Evolutionary conservation across 2,888 invertebrate genomes (phyloP).

Genomic region (Cordilura impudica): DNA sequence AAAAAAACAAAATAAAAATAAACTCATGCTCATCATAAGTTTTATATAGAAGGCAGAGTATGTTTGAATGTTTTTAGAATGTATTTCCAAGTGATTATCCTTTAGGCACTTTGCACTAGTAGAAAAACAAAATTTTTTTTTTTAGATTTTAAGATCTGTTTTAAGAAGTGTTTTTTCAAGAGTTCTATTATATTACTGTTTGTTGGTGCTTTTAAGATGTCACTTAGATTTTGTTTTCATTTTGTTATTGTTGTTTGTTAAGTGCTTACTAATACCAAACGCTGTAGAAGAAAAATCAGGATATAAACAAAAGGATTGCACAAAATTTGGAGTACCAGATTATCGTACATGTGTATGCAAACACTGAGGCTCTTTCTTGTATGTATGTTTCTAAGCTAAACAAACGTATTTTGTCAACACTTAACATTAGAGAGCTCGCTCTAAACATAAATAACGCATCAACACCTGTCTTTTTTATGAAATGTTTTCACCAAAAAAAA

Average conservation of each 20-base stretch:
- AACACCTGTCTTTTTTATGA: slow-evolving; percentile 39
- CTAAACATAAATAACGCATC: slow-evolving; percentile 19
- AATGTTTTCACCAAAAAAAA: background rate
- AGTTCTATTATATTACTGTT: slow-evolving; percentile 6
- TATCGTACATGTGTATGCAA: slow-evolving; percentile 36
- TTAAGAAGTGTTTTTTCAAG: slow-evolving; percentile 35
- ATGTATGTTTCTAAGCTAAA: background rate
- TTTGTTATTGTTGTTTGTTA: too few species aligned
- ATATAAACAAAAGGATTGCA: slow-evolving; percentile 45
- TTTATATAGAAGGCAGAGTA: background rate
- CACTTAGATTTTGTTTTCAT: slow-evolving; percentile 49
- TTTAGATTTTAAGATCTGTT: slow-evolving; percentile 44
- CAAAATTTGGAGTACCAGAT: slow-evolving; percentile 44
- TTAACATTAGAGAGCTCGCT: background rate
- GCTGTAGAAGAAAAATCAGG: slow-evolving; percentile 30
- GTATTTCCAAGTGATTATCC: slow-evolving; percentile 51
- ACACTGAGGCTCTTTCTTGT: background rate
- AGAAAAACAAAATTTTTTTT: slow-evolving; percentile 13
- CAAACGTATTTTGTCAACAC: background rate
- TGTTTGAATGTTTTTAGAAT: slow-evolving; percentile 2
- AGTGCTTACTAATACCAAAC: slow-evolving; percentile 48
- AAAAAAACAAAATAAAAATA: background rate
- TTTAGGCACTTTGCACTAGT: slow-evolving; percentile 44
- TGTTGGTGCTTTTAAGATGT: slow-evolving; percentile 36
- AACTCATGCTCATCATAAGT: slow-evolving; percentile 24